Base-by-base conservation (phyloP, 2,888 invertebrate species). In the Luffia ferchaultella region DNA sequence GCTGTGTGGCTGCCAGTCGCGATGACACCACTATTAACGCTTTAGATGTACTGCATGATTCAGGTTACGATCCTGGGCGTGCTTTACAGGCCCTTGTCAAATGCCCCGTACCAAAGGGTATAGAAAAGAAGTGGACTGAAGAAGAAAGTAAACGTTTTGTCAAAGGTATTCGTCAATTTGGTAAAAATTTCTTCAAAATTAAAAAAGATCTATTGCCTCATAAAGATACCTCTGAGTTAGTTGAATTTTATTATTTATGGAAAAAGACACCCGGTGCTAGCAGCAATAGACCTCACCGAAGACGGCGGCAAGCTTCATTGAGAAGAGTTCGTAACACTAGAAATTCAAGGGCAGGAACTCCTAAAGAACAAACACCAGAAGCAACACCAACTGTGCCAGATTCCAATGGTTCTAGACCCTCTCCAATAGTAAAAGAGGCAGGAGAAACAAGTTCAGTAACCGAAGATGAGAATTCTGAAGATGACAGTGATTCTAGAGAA, bases 221-320 rank as follows among this genome's bases (percentile, higher is more conserved):
- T 73, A 96, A 97, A 86, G 97, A 98, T 70, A 97, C 98, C 65
- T 92, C 96, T 51, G 98, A 99, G 73, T 84, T 99, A 67, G 97
- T 99, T 50, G 97, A 98, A 76, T 99, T 96, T 85, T 99, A 99
- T 83, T 99, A 99, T 84, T 87, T 97, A 68, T 99, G 99, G 99
- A 99, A 99, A 86, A 99, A 98, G 85, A 97, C 98, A 42, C 96
- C 98, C 17, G 96, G 96, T 64, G 98, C 98, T 55, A 95, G 96
- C 74, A 96, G 95, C 72, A 97, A 97, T 76, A 89, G 98, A 60
- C 97, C 97, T 19, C 97, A 97, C 70, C 87, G 97, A 58, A 87
- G 97, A 68, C 87, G 96, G 57, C 86, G 96, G 49, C 95, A 93
- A 73, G 93, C 93, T 61, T 95, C 95, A 48, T 82, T 96, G 62